Evolutionary conservation across 2,888 invertebrate species (phyloP).

Genomic region (Nephrotoma flavescens): DNA sequence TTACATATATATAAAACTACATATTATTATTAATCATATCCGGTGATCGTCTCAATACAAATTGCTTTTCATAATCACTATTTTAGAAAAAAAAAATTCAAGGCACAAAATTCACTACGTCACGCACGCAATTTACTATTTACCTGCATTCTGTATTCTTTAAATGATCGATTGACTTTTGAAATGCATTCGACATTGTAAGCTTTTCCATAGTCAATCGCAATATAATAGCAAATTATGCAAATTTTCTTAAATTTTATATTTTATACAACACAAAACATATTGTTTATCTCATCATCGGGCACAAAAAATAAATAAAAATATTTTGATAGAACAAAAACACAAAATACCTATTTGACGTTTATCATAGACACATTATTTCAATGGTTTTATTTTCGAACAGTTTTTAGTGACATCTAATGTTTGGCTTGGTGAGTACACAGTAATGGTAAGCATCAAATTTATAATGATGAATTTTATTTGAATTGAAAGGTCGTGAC

Average conservation of each 20-base stretch:
- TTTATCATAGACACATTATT: not conserved
- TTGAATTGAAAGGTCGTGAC: too few species aligned
- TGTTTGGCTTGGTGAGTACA: not conserved
- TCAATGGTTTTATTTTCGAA: not conserved
- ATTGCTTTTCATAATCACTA: not conserved
- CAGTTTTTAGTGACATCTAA: not conserved
- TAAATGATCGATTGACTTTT: slow-evolving; percentile 26
- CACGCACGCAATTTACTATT: slow-evolving; percentile 4
- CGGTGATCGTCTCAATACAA: not conserved
- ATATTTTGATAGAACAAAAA: not conserved
- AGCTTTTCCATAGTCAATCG: slow-evolving; percentile 21
- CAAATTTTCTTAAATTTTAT: not conserved
- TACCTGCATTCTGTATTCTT: slow-evolving; percentile 32
- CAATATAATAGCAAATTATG: not conserved
- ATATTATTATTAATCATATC: not conserved
- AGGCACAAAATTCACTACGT: not conserved
- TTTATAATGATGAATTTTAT: too few species aligned
- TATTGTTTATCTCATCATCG: not conserved
- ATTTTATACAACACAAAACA: not conserved
- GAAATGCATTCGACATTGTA: slow-evolving; percentile 23
- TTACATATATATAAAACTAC: not conserved
- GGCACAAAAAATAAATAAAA: not conserved
- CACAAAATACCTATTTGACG: not conserved
- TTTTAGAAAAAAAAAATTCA: not conserved
- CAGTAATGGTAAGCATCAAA: too few species aligned